Evolutionary conservation across 2,888 invertebrate genomes (phyloP).

Genomic region (Sphaeridia pumilis): DNA sequence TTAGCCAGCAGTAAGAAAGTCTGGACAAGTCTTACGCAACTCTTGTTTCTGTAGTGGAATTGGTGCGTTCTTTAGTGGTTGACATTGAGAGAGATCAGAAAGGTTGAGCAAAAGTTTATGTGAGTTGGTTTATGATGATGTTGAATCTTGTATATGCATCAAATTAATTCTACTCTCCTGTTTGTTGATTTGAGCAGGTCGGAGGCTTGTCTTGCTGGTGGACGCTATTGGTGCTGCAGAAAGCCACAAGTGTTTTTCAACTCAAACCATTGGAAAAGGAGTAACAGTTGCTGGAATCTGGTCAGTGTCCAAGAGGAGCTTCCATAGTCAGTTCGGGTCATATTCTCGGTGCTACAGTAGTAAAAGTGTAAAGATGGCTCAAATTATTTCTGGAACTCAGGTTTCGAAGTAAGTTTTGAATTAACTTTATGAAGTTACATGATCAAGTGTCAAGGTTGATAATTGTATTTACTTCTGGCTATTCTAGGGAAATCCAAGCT

Average conservation of each 20-base stretch:
- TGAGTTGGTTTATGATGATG: not conserved
- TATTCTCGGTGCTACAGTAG: not conserved
- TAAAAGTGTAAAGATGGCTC: slow-evolving; percentile 17
- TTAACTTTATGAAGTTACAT: not conserved
- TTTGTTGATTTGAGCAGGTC: not conserved
- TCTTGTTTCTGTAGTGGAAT: too few relatives aligned
- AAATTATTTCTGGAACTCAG: slow-evolving; percentile 38
- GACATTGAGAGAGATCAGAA: slow-evolving; percentile 7
- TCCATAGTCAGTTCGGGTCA: not conserved
- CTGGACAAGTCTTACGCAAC: too few relatives aligned
- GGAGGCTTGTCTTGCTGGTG: not conserved
- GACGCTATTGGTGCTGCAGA: not conserved
- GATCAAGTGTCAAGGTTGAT: too few relatives aligned
- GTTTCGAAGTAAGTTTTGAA: slow-evolving; percentile 50
- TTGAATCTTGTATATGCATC: not conserved
- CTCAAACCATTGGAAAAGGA: too few relatives aligned
- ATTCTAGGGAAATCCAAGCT: slow-evolving; percentile 55
- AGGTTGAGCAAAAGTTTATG: too few relatives aligned
- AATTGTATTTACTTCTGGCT: too few relatives aligned
- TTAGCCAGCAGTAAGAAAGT: too few relatives aligned
- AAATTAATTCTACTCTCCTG: not conserved
- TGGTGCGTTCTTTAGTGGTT: slow-evolving; percentile 2
- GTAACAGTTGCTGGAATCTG: not conserved
- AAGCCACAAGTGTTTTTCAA: too few relatives aligned
- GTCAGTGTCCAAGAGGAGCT: not conserved